Percentiles rank a stretch among this genome's conserved stretches.
phyloP scores from a whole-genome alignment of 2,888 invertebrate species.

The Sipha maydis region DNA sequence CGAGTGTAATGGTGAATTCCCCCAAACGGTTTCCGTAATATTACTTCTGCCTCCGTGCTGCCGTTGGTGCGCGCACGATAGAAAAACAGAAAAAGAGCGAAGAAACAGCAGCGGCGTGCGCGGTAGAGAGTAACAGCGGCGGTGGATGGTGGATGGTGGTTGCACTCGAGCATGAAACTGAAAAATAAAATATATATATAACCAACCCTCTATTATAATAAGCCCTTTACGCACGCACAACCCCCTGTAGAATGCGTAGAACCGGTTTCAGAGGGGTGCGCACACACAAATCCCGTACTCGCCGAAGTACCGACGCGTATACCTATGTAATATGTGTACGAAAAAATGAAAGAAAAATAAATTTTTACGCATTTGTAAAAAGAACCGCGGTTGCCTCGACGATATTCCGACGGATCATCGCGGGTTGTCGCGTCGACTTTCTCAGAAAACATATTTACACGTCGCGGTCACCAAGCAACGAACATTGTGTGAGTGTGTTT shows the following conservation, averaged over 20 bases:
- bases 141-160: conserved; percentile 8
- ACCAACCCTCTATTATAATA: conserved; percentile 59
- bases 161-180: conserved; percentile 57
- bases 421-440: background rate
- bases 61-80: background rate
- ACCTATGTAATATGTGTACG: background rate
- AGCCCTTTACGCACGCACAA: conserved; percentile 57
- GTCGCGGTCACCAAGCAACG: background rate
- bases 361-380: conserved; percentile 21
- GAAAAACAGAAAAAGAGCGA: conserved; percentile 23
- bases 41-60: background rate
- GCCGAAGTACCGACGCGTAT: background rate
- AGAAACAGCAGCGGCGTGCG: background rate
- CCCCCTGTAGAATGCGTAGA: conserved; percentile 51
- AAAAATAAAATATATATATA: background rate
- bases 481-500: background rate
- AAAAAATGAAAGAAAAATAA: conserved; percentile 16
- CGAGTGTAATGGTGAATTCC: conserved; percentile 18
- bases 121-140: conserved; percentile 22
- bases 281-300: conserved; percentile 44
- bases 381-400: background rate
- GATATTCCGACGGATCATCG: background rate
- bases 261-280: conserved; percentile 56
- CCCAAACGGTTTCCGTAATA: conserved; percentile 51
- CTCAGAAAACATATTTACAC: background rate